Conservation (phyloP, 2,113 vertebrate genomes). For the Coptodon bakossiorum region DNA sequence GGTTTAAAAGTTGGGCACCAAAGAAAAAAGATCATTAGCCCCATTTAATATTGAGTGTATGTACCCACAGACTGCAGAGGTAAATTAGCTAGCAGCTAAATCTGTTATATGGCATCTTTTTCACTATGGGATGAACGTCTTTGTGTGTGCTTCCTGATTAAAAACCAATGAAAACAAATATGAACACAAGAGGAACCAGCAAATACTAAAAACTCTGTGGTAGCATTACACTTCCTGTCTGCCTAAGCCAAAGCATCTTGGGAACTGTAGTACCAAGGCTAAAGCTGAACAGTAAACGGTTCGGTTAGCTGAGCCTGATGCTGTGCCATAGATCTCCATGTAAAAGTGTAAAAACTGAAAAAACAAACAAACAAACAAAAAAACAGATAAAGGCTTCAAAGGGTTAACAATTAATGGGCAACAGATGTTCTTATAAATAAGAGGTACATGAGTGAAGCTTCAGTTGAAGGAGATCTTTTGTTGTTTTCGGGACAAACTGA, state of each 20-base stretch:
- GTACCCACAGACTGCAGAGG: neutral
- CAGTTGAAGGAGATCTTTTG: neutral
- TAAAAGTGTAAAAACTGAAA: neutral
- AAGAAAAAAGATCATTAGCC: neutral
- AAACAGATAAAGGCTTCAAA: neutral
- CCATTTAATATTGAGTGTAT: neutral
- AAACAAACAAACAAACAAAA: neutral
- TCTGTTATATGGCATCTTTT: neutral
- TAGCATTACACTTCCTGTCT: neutral
- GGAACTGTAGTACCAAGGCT: neutral
- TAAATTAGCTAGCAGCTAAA: neutral
- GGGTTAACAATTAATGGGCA: neutral
- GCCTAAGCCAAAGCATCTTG: neutral
- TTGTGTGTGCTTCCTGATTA: neutral
- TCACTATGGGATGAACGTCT: neutral
- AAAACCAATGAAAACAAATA: neutral
- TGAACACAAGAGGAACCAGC: neutral
- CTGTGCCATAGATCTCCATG: neutral
- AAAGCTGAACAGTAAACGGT: neutral
- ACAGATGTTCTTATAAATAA: neutral
- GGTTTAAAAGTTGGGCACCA: neutral
- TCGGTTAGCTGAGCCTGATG: neutral
- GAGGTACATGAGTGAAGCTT: neutral
- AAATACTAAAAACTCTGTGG: neutral
- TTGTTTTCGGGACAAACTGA: neutral